Base-by-base conservation (phyloP, 1,140 invertebrate genomes). In the Zaprionus nigranus region DNA sequence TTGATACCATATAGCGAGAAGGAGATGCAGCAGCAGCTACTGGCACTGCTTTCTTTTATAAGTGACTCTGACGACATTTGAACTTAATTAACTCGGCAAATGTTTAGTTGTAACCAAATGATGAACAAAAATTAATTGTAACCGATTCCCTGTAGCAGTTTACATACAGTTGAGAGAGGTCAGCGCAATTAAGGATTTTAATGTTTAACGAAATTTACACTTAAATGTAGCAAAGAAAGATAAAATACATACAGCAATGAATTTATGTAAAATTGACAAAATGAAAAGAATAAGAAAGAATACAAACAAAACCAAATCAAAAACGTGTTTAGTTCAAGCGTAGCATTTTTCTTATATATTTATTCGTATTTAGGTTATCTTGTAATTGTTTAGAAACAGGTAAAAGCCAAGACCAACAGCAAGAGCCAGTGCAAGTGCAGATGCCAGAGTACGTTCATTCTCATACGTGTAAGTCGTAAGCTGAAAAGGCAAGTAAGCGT, bases 161-260 rank as follows among this genome's bases (percentile, higher is more conserved):
- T 87, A 51, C 73, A 82, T 61, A 46, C 68, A 82, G 76, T 82
- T 82, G 51, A 67, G 30, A 71, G 70, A 81, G 84, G 78, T 90
- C 70, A 79, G 84, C 66, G 78, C 82, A 78, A 81, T 79, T 87
- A 76, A 76, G 74, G 74, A 76, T 54, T 72, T 72, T 76, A 75
- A 70, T 81, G 63, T 68, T 83, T 71, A 87, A 81, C 78, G 38
- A 90, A 88, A 88, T 84, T 84, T 88, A 87, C 84, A 87, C 70
- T 78, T 81, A 81, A 76, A 84, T 87, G 77, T 87, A 87, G 84
- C 75, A 65, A 87, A 86, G 74, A 86, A 84, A 81, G 79, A 87
- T 77, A 70, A 83, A 83, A 78, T 78, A 75, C 75, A 77, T 69
- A 69, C 74, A 81, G 68, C 60, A 67, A 83, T 59, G 54, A 64